Conservation (phyloP, 2,888 invertebrate genomes). For the Formica aserva region DNA sequence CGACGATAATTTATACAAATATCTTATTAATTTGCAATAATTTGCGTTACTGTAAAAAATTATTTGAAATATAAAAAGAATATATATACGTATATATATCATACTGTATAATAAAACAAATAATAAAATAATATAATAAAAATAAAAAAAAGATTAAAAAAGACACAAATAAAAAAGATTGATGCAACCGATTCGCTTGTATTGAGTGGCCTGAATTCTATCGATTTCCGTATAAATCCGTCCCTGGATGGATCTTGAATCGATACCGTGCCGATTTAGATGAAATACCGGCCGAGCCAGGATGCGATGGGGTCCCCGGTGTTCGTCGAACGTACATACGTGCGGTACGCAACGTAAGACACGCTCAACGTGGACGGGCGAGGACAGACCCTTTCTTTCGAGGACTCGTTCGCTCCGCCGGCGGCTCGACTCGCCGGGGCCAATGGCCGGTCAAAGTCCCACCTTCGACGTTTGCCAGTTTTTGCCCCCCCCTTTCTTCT, state of each 20-base stretch:
- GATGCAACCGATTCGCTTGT: neutral
- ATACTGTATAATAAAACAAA: too few relatives aligned
- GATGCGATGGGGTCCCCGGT: neutral
- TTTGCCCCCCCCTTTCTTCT: conserved; percentile 43
- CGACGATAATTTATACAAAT: neutral
- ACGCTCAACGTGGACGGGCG: conserved; percentile 50
- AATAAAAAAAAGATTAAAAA: too few relatives aligned
- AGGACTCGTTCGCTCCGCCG: conserved; percentile 72
- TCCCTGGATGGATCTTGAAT: conserved; percentile 9
- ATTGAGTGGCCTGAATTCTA: neutral
- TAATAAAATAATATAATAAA: neutral
- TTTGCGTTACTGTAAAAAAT: neutral
- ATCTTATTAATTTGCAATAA: neutral
- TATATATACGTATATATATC: neutral
- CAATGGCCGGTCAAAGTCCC: conserved; percentile 86
- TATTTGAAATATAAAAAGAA: neutral
- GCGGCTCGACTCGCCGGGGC: conserved; percentile 76
- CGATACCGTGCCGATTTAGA: neutral
- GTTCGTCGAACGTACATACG: neutral
- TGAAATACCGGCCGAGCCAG: conserved; percentile 2
- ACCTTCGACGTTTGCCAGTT: conserved; percentile 73
- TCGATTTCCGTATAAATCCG: conserved; percentile 8
- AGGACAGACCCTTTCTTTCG: conserved; percentile 72
- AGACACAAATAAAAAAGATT: neutral
- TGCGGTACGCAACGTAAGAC: conserved; percentile 30